phyloP scores from a whole-genome alignment of 2,113 vertebrate species.

The Osmerus mordax region DNA sequence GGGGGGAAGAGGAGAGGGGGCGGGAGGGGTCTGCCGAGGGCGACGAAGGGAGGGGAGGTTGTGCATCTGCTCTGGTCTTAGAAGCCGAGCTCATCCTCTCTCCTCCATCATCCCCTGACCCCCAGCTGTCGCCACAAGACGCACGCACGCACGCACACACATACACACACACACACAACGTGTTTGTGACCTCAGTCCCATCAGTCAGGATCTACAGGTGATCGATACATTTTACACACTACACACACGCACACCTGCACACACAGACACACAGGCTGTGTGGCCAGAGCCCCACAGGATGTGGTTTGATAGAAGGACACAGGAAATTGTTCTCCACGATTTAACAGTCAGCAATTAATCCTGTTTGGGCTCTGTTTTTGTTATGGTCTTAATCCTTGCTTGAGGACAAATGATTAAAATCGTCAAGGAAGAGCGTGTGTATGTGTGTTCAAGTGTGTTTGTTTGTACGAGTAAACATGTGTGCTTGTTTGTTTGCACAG shows the following conservation, averaged over 20 bases:
- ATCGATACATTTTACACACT: too few species aligned
- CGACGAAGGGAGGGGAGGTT: background rate
- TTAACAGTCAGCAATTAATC: constrained; percentile 49
- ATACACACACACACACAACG: background rate
- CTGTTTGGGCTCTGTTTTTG: constrained; percentile 47
- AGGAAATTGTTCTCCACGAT: constrained; percentile 50
- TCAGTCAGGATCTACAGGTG: too few species aligned
- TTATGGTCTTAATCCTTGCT: constrained; percentile 50
- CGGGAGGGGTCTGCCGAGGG: too few species aligned
- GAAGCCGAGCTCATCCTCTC: constrained; percentile 1
- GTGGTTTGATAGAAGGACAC: constrained; percentile 33
- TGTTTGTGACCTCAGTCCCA: background rate
- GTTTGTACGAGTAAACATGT: too few species aligned
- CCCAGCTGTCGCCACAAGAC: background rate
- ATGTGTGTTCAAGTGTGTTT: background rate
- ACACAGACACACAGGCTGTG: constrained; percentile 27
- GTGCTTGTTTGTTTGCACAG: background rate
- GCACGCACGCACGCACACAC: background rate
- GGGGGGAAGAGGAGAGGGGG: background rate
- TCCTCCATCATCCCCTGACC: background rate
- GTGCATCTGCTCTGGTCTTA: background rate
- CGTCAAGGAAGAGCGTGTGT: background rate
- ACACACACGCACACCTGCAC: too few species aligned
- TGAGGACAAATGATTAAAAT: constrained; percentile 49
- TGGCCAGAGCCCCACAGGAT: constrained; percentile 20